Conservation (phyloP, 1,140 invertebrate genomes). For the Orchesella cincta region DNA sequence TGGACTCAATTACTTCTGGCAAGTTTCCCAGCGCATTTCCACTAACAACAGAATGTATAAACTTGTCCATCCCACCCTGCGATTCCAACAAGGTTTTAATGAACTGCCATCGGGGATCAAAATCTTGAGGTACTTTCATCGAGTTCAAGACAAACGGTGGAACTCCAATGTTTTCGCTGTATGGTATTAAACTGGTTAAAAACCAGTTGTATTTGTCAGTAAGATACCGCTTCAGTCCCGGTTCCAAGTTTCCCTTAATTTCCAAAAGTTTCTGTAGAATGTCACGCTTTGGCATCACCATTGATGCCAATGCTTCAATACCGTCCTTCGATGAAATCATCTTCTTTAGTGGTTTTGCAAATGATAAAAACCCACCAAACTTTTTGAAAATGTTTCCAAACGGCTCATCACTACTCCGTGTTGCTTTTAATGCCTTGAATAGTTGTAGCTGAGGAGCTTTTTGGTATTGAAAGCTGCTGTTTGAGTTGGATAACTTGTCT, state of each 20-base stretch:
- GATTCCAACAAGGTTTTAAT: conserved; percentile 40
- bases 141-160: conserved; percentile 42
- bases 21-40: neutral
- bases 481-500: neutral
- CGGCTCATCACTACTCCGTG: neutral
- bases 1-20: conserved; percentile 10
- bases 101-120: conserved; percentile 36
- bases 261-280: conserved; percentile 32
- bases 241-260: conserved; percentile 41
- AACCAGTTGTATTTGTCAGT: conserved; percentile 45
- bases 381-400: conserved; percentile 11
- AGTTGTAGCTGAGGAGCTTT: neutral
- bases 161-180: conserved; percentile 41
- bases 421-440: neutral
- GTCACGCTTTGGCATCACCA: neutral
- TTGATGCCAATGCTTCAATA: neutral
- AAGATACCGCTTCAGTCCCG: conserved; percentile 31
- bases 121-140: conserved; percentile 37
- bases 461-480: neutral
- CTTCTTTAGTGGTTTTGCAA: neutral
- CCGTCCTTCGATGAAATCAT: neutral
- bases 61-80: conserved; percentile 19
- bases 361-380: neutral
- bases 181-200: conserved; percentile 37
- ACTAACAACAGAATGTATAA: conserved; percentile 20